A percentile compares a stretch with the other conserved stretches of the same genome.
phyloP scores from a whole-genome alignment of 2,888 invertebrate species.

The Exocentrus adspersus region DNA sequence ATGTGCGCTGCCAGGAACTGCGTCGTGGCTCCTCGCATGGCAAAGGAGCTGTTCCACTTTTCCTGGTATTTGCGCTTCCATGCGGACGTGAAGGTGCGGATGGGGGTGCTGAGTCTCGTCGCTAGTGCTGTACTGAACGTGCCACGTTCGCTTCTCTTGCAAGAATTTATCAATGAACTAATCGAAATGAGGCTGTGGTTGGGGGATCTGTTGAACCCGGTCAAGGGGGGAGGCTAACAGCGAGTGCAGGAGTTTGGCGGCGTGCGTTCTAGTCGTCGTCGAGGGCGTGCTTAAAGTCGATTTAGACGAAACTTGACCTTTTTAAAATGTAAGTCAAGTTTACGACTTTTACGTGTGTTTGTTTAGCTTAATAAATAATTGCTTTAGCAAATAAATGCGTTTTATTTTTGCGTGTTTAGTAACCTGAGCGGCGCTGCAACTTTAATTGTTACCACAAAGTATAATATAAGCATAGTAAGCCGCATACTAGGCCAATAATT shows the following conservation, averaged over 20 bases:
- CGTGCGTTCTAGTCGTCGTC: conserved; percentile 69
- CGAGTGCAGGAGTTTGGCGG: conserved; percentile 72
- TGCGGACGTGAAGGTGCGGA: conserved; percentile 73
- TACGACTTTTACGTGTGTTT: background rate
- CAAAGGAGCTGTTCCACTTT: conserved; percentile 75
- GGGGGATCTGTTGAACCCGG: conserved; percentile 66
- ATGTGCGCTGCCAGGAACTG: conserved; percentile 77
- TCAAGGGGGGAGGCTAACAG: conserved; percentile 73
- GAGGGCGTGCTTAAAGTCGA: conserved; percentile 63
- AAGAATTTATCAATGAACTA: conserved; percentile 71
- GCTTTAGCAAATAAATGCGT: no score
- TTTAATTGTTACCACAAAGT: no score
- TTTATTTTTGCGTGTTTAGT: no score
- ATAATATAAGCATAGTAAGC: no score
- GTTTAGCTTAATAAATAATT: no score
- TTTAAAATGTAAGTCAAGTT: background rate
- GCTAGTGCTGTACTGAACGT: conserved; percentile 73
- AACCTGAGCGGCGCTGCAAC: no score
- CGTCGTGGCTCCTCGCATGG: conserved; percentile 71
- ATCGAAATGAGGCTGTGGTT: conserved; percentile 77
- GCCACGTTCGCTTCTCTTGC: conserved; percentile 68
- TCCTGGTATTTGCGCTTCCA: conserved; percentile 74
- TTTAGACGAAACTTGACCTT: conserved; percentile 30
- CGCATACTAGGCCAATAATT: no score
- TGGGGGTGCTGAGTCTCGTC: conserved; percentile 73